Evolutionary conservation across 1,140 invertebrate genomes (phyloP).

Genomic region (Brachionus calyciflorus): DNA sequence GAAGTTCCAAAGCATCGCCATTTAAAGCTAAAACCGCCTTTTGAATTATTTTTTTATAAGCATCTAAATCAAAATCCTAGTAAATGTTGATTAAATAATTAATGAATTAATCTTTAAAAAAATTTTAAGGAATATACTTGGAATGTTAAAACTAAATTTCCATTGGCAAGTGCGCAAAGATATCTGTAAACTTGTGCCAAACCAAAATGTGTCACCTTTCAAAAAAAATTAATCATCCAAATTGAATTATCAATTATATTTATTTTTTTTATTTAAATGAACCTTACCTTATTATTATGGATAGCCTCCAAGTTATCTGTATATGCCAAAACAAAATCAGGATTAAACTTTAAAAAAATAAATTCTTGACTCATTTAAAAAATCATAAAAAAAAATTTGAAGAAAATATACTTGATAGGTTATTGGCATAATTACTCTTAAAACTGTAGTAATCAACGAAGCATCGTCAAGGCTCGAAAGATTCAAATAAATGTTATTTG

Average conservation of each 20-base stretch:
- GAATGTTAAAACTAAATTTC: constrained; percentile 35
- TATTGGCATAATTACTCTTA: constrained; percentile 27
- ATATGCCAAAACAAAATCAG: constrained; percentile 23
- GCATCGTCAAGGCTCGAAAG: background rate
- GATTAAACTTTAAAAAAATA: constrained; percentile 12
- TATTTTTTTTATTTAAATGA: background rate
- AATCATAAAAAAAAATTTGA: background rate
- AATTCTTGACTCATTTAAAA: background rate
- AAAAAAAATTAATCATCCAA: background rate
- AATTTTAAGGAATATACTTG: background rate
- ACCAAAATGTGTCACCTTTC: background rate
- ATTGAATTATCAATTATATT: background rate
- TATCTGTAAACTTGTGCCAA: background rate
- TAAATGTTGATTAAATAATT: too few relatives aligned
- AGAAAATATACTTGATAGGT: constrained; percentile 18
- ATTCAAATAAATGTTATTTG: background rate
- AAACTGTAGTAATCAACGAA: background rate
- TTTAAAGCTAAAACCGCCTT: background rate
- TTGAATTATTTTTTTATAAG: background rate
- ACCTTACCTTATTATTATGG: background rate
- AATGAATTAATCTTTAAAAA: too few relatives aligned
- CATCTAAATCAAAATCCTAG: background rate
- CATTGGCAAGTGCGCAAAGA: constrained; percentile 2
- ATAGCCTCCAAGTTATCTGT: background rate
- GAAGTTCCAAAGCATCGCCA: background rate